Evolutionary conservation across 2,797 vertebrate species (phyloP), one percentile per base, ranked within the genome.

Genomic region (Thalassophryne amazonica): DNA sequence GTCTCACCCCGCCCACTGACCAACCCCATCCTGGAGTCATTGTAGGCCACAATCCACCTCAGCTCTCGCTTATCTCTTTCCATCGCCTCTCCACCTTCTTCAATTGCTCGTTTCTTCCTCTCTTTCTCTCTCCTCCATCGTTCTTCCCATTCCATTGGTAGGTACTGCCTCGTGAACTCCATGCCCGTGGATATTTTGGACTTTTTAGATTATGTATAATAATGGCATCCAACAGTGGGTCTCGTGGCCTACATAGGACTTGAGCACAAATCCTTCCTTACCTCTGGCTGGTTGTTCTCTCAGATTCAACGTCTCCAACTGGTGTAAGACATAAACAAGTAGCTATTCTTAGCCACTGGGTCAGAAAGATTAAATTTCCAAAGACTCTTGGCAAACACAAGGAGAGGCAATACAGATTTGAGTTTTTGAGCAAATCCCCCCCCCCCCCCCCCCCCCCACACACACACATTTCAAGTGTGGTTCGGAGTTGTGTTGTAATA

Each of bases 121-220:
- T 91, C 89, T 35, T 91, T 92, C 17, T 92, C 91, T 65, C 35
- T 76, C 49, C 81, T 84, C 90, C 91, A 91, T 31, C 53, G 65
- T 24, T 90, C 89, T 55, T 90, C 88, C 88, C 89, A 91, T 59
- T 86, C 89, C 60, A 51, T 45, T 6, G 87, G 85, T 25, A 89
- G 48, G 37, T 61, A 29, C 2, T 0, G 51, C 7, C 52, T 43
- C 1, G 60, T 71, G 5, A 84, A 64, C 49, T 85, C 89, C 88
- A 90, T 89, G 27, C 15, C 28, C 20, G 36, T 17, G 1, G 13
- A 14, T 10, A 11, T 7, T 5, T 6, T 14, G 11, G 7, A 4
- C n/a, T n/a, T n/a, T n/a, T n/a, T n/a, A n/a, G n/a, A n/a, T n/a
- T n/a, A n/a, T n/a, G n/a, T n/a, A n/a, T 10, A 15, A 12, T 10